Percentiles rank a stretch among this genome's conserved stretches.
These are phyloP conservation scores for Andricus curvator DNA, from an alignment of 2,888 invertebrate genomes.

Conservation along the genomic window DNA sequence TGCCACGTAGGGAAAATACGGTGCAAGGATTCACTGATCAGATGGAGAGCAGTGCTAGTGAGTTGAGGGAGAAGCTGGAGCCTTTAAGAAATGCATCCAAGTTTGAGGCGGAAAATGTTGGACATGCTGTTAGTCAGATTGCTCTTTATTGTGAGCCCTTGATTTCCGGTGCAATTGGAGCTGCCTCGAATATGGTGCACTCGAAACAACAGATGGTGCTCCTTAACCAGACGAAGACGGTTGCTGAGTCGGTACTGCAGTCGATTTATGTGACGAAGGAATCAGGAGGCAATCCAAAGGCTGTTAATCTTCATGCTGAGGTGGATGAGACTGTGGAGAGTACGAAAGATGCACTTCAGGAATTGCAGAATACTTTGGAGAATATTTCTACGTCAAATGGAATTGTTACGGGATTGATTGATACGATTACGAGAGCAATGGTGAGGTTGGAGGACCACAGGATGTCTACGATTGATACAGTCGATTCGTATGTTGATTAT, in stretches of 20 bases:
- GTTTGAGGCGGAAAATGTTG: constrained; percentile 94
- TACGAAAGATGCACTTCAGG: constrained; percentile 89
- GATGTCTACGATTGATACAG: constrained; percentile 85
- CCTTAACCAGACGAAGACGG: constrained; percentile 95
- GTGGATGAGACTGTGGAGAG: constrained; percentile 90
- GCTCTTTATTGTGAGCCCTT: constrained; percentile 92
- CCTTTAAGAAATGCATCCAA: constrained; percentile 91
- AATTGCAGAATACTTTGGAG: constrained; percentile 89
- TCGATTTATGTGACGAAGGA: constrained; percentile 91
- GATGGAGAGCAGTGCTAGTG: constrained; percentile 88
- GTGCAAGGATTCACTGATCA: constrained; percentile 89
- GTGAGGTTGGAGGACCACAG: constrained; percentile 87
- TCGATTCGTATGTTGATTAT: constrained; percentile 94
- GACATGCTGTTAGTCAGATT: constrained; percentile 90
- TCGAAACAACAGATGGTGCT: constrained; percentile 92
- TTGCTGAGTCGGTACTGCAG: constrained; percentile 94
- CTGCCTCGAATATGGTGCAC: constrained; percentile 92
- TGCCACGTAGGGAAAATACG: constrained; percentile 85
- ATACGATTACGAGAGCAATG: constrained; percentile 94
- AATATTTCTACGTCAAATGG: constrained; percentile 93
- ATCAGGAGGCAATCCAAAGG: constrained; percentile 96
- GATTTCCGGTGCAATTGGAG: constrained; percentile 90
- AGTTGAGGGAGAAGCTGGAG: constrained; percentile 91
- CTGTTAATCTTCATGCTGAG: constrained; percentile 88
- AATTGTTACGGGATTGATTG: constrained; percentile 92